Percentiles rank a stretch among this genome's conserved stretches.
Evolutionary conservation across 2,113 vertebrate genomes (phyloP).

Genomic region (Percina caprodes): DNA sequence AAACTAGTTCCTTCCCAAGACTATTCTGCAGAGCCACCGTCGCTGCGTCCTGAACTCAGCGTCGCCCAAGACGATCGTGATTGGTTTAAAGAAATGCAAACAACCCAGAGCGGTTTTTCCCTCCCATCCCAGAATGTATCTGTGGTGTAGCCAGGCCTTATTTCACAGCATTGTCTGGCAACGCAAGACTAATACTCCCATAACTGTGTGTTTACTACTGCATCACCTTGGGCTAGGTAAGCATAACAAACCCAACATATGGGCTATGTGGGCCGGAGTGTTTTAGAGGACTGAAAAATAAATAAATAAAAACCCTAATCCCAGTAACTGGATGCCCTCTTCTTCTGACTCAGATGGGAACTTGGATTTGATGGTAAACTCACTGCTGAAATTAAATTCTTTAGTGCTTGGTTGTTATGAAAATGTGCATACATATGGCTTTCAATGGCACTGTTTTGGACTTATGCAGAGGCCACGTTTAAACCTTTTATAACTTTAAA

Average conservation of each 20-base stretch:
- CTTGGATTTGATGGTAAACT: background rate
- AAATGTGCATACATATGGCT: background rate
- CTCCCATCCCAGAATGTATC: no score
- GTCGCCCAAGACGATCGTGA: no score
- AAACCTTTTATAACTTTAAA: conserved; percentile 7
- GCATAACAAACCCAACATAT: conserved; percentile 30
- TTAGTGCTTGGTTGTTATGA: background rate
- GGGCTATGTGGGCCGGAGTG: conserved; percentile 28
- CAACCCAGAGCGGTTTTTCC: no score
- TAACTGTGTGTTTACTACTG: conserved; percentile 22
- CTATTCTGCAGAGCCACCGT: no score
- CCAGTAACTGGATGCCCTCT: background rate
- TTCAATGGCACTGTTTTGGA: background rate
- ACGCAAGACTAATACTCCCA: background rate
- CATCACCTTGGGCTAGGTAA: conserved; percentile 24
- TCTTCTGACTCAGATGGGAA: background rate
- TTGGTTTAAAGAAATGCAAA: no score
- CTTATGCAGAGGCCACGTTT: background rate
- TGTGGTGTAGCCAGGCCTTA: no score
- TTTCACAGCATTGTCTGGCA: no score
- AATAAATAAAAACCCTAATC: background rate
- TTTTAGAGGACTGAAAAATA: background rate
- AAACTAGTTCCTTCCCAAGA: no score
- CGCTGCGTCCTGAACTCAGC: no score
- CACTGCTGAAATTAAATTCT: background rate